Conservation (phyloP, 2,888 invertebrate species). For the Thelaira solivaga region DNA sequence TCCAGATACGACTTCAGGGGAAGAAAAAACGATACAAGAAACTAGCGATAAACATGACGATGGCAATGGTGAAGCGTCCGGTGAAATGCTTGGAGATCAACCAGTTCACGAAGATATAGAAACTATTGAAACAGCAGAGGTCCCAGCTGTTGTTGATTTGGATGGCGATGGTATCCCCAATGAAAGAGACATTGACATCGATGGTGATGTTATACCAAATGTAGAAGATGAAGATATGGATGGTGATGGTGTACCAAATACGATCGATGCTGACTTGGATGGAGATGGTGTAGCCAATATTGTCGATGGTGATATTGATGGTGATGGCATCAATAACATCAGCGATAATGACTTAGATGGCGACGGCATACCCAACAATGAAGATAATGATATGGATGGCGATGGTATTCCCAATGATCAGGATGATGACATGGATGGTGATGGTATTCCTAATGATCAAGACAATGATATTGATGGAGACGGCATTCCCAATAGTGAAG, state of each 20-base stretch:
- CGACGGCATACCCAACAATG: conserved; percentile 73
- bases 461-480: conserved; percentile 70
- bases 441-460: conserved; percentile 69
- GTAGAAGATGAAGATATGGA: conserved; percentile 72
- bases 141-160: conserved; percentile 68
- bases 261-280: conserved; percentile 71
- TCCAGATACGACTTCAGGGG: conserved; percentile 68
- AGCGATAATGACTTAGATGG: conserved; percentile 71
- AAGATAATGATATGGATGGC: conserved; percentile 74
- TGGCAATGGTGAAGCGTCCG: conserved; percentile 67
- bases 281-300: conserved; percentile 68
- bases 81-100: conserved; percentile 63
- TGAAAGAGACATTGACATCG: conserved; percentile 69
- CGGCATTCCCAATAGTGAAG: conserved; percentile 74
- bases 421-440: conserved; percentile 71
- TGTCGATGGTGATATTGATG: conserved; percentile 71
- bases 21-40: conserved; percentile 75
- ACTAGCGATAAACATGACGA: conserved; percentile 76
- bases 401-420: conserved; percentile 73
- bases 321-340: conserved; percentile 70
- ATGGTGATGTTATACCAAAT: conserved; percentile 72
- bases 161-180: conserved; percentile 67
- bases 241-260: conserved; percentile 73
- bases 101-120: conserved; percentile 67
- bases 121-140: conserved; percentile 73